Percentiles rank a stretch among this genome's conserved stretches.
Evolutionary conservation across 2,113 vertebrate genomes (phyloP).

Genomic region (Lipotes vexillifer): DNA sequence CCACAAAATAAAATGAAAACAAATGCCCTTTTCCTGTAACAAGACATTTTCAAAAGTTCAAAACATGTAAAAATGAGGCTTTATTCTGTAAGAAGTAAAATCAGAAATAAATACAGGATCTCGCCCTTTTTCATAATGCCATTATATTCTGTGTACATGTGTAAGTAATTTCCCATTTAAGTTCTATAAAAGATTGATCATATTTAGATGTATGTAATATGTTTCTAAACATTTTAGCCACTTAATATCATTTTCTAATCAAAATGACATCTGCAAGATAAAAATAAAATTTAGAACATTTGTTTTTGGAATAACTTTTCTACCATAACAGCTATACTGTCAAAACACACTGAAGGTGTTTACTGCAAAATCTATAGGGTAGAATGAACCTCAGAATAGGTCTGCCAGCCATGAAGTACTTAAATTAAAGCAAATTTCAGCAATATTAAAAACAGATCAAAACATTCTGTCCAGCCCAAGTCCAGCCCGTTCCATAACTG

Average conservation of each 20-base stretch:
- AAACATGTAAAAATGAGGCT: constrained; percentile 4
- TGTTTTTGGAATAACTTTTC: not conserved
- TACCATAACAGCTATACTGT: not conserved
- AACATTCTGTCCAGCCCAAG: not conserved
- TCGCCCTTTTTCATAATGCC: not conserved
- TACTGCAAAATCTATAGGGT: not conserved
- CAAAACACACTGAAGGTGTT: not conserved
- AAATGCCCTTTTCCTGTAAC: not conserved
- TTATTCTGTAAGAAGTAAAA: constrained; percentile 25
- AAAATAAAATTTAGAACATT: not conserved
- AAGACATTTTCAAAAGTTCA: constrained; percentile 9
- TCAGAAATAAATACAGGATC: not conserved
- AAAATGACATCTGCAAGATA: not conserved
- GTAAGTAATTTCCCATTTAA: not conserved
- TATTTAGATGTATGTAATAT: not conserved
- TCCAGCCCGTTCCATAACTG: not conserved
- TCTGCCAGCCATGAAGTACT: not conserved
- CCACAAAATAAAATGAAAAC: not conserved
- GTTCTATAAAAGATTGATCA: not conserved
- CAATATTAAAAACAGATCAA: not conserved
- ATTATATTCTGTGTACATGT: not conserved
- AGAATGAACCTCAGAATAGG: not conserved
- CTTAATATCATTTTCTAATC: not conserved
- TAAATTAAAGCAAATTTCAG: constrained; percentile 1
- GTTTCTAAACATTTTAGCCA: not conserved